Conservation (phyloP, 1,140 invertebrate genomes). For the Aphidius gifuensis region DNA sequence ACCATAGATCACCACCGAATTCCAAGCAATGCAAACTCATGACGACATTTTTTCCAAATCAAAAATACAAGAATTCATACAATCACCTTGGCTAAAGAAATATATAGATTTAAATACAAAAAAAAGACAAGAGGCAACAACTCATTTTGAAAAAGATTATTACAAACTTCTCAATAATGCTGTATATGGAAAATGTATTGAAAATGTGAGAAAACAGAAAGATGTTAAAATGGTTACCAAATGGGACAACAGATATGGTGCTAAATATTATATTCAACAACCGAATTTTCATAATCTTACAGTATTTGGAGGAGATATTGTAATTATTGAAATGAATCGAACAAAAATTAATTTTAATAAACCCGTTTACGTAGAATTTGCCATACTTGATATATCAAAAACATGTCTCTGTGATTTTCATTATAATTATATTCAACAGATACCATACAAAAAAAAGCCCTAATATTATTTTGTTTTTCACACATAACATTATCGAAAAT, state of each 20-base stretch:
- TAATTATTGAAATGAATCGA: too few species aligned
- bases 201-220: constrained; percentile 51
- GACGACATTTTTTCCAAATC: constrained; percentile 34
- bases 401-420: constrained; percentile 34
- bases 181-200: constrained; percentile 54
- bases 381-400: too few species aligned
- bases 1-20: constrained; percentile 28
- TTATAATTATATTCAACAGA: constrained; percentile 37
- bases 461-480: too few species aligned
- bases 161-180: constrained; percentile 56
- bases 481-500: too few species aligned
- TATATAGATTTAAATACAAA: constrained; percentile 49
- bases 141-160: constrained; percentile 56
- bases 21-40: constrained; percentile 26
- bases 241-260: constrained; percentile 32
- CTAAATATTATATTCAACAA: too few species aligned
- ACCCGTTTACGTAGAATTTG: too few species aligned
- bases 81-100: constrained; percentile 51
- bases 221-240: constrained; percentile 45
- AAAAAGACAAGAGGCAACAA: constrained; percentile 35
- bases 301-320: too few species aligned
- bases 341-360: too few species aligned
- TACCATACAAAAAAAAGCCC: too few species aligned
- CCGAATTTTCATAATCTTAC: too few species aligned
- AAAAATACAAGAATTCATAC: constrained; percentile 56